These are phyloP conservation scores for Kryptopterus vitreolus DNA, from an alignment of 2,797 vertebrate genomes.

Conservation along the genomic window DNA sequence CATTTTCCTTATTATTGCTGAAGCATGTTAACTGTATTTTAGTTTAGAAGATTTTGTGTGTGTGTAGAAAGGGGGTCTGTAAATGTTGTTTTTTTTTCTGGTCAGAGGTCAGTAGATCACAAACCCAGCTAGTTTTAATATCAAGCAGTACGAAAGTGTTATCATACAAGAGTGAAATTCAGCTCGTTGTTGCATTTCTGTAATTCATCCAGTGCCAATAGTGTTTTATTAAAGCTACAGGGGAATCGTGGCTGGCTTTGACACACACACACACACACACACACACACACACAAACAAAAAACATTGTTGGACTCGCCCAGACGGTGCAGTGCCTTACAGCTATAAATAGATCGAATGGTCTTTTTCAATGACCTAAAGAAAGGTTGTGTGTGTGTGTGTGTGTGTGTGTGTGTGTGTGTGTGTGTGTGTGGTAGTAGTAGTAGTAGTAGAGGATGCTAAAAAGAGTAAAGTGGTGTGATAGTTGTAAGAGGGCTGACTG, in stretches of 20 bases:
- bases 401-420: background rate
- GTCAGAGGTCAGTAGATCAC: background rate
- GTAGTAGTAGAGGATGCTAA: slow-evolving; percentile 5
- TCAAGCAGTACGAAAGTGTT: no score
- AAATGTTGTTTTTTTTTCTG: background rate
- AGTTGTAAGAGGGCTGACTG: slow-evolving; percentile 26
- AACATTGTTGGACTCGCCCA: slow-evolving; percentile 62
- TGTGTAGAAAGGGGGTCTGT: background rate
- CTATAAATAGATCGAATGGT: slow-evolving; percentile 93
- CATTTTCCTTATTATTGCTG: background rate
- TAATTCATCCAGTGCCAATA: slow-evolving; percentile 97
- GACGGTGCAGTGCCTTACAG: slow-evolving; percentile 92
- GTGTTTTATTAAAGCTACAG: slow-evolving; percentile 94
- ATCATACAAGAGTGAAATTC: background rate
- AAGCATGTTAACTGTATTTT: background rate
- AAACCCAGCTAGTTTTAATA: no score
- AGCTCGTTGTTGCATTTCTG: slow-evolving; percentile 69
- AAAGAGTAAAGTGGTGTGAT: slow-evolving; percentile 65
- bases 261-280: slow-evolving; percentile 79
- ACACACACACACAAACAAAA: slow-evolving; percentile 86
- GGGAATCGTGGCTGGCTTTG: slow-evolving; percentile 82
- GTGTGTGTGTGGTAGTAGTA: slow-evolving; percentile 3
- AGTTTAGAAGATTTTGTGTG: background rate
- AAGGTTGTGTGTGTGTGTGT: slow-evolving; percentile 54
- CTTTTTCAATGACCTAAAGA: slow-evolving; percentile 86